phyloP scores from a whole-genome alignment of 1,140 invertebrate genomes.

The Littorina saxatilis region DNA sequence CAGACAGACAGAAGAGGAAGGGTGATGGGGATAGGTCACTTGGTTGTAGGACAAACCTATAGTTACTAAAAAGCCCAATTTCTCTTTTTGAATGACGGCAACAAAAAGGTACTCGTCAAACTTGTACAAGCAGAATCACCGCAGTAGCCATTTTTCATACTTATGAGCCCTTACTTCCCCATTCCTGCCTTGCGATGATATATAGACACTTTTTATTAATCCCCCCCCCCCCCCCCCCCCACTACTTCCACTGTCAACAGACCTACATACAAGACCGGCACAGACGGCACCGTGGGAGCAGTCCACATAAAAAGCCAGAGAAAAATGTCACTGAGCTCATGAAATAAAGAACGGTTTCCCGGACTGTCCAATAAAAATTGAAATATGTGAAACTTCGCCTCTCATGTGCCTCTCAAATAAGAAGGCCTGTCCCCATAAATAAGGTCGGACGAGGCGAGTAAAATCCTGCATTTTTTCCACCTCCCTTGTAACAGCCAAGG shows the following conservation, averaged over 20 bases:
- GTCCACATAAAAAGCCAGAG: neutral
- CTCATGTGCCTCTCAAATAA: conserved; percentile 4
- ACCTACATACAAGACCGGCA: neutral
- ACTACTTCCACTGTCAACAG: neutral
- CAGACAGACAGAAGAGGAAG: neutral
- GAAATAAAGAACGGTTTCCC: neutral
- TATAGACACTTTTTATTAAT: neutral
- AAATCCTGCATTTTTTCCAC: too few species aligned
- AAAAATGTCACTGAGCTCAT: conserved; percentile 7
- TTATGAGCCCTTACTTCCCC: neutral
- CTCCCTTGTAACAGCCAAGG: neutral
- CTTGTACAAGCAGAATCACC: neutral
- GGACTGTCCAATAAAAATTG: conserved; percentile 24
- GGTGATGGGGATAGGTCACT: too few species aligned
- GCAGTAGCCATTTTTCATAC: neutral
- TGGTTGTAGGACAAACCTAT: too few species aligned
- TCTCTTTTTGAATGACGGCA: too few species aligned
- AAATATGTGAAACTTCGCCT: conserved; percentile 18
- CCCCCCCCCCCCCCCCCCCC: too few species aligned
- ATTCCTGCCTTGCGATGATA: neutral
- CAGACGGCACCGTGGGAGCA: neutral
- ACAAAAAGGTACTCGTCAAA: too few species aligned
- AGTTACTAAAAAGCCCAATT: too few species aligned
- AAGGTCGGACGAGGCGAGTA: neutral
- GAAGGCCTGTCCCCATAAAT: conserved; percentile 27